A percentile compares a stretch with the other conserved stretches of the same genome.
phyloP scores from a whole-genome alignment of 2,113 vertebrate genomes.

The Ascaphus truei region DNA sequence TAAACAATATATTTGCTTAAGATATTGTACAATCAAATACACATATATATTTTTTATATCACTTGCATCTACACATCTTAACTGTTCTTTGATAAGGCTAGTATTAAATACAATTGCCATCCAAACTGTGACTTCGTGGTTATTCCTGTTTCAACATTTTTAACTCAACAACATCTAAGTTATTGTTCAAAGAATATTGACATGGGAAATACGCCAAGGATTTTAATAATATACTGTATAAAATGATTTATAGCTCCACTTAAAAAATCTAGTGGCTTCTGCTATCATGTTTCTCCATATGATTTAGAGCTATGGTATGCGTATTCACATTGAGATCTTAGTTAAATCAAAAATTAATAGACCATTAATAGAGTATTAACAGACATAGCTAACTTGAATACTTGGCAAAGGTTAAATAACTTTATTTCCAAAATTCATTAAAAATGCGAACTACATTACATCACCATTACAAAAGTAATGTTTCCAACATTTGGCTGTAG shows the following conservation, averaged over 20 bases:
- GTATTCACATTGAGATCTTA: conserved; percentile 27
- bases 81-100: not conserved
- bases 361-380: conserved; percentile 4
- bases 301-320: conserved; percentile 31
- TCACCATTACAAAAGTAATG: too few relatives aligned
- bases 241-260: conserved; percentile 28
- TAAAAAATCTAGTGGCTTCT: conserved; percentile 25
- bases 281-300: conserved; percentile 25
- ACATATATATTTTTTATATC: not conserved
- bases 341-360: conserved; percentile 29
- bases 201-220: conserved; percentile 16
- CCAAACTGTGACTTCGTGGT: not conserved
- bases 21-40: not conserved
- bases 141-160: not conserved
- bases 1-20: too few relatives aligned
- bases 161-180: not conserved
- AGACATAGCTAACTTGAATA: not conserved
- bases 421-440: too few relatives aligned
- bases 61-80: not conserved
- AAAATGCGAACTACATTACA: too few relatives aligned
- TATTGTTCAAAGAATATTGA: not conserved
- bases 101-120: not conserved
- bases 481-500: too few relatives aligned
- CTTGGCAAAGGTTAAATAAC: not conserved
- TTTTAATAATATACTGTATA: conserved; percentile 24